Conservation (phyloP, 2,113 vertebrate species). For the Eubucco bourcierii region DNA sequence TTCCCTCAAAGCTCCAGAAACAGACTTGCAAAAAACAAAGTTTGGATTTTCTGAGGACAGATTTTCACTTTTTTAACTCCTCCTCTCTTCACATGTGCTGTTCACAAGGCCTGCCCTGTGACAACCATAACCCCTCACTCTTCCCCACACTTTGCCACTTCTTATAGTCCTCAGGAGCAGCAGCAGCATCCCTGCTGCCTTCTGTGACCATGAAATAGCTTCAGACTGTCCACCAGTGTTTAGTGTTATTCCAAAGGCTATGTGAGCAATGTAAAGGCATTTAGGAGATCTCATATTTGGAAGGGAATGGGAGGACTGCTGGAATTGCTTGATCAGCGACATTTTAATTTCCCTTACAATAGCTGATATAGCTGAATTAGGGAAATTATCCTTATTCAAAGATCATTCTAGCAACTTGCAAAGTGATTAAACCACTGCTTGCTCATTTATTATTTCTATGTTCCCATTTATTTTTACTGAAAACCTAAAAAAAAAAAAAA, state of each 20-base stretch:
- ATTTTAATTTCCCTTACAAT: not conserved
- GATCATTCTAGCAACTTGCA: conserved; percentile 2
- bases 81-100: not conserved
- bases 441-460: conserved; percentile 51
- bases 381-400: conserved; percentile 45
- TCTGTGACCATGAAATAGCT: not conserved
- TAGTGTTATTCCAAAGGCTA: not conserved
- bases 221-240: not conserved
- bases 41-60: not conserved
- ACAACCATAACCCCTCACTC: not conserved
- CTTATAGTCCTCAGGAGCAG: not conserved
- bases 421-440: conserved; percentile 40
- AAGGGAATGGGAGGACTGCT: not conserved
- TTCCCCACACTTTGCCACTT: not conserved
- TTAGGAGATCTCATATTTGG: not conserved
- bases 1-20: not conserved
- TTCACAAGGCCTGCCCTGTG: not conserved
- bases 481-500: conserved; percentile 41
- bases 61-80: not conserved
- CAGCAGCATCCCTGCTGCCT: not conserved
- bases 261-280: not conserved
- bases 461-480: conserved; percentile 54
- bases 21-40: not conserved
- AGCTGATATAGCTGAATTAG: conserved; percentile 44
- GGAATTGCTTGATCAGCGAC: not conserved